Evolutionary conservation across 2,113 vertebrate genomes (phyloP).

Genomic region (Talpa occidentalis): DNA sequence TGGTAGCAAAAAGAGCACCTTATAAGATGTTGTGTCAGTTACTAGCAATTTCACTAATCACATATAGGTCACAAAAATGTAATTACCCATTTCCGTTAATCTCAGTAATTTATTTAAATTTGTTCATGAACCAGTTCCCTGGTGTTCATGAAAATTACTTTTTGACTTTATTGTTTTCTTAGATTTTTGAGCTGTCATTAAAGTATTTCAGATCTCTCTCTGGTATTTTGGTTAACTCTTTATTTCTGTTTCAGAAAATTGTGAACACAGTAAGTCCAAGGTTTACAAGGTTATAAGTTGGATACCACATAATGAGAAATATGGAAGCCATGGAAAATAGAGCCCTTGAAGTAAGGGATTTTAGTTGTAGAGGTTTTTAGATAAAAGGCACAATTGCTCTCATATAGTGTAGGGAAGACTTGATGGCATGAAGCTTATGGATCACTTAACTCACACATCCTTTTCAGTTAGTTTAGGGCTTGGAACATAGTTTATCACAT

Average conservation of each 20-base stretch:
- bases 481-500: neutral
- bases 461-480: neutral
- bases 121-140: conserved; percentile 26
- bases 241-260: neutral
- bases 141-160: neutral
- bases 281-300: neutral
- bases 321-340: neutral
- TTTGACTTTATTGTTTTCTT: conserved; percentile 14
- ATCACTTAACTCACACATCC: neutral
- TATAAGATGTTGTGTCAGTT: conserved; percentile 20
- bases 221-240: neutral
- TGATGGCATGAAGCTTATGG: neutral
- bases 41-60: conserved; percentile 53
- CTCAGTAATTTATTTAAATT: conserved; percentile 56
- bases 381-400: neutral
- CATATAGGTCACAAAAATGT: conserved; percentile 31
- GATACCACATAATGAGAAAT: neutral
- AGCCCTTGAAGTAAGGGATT: neutral
- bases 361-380: conserved; percentile 23
- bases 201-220: neutral
- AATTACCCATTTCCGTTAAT: conserved; percentile 65
- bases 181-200: neutral
- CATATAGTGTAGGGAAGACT: neutral
- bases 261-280: neutral
- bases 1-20: conserved; percentile 50